These are phyloP conservation scores for Eristalinus sepulchralis DNA, from an alignment of 2,888 invertebrate genomes.

Conservation along the genomic window DNA sequence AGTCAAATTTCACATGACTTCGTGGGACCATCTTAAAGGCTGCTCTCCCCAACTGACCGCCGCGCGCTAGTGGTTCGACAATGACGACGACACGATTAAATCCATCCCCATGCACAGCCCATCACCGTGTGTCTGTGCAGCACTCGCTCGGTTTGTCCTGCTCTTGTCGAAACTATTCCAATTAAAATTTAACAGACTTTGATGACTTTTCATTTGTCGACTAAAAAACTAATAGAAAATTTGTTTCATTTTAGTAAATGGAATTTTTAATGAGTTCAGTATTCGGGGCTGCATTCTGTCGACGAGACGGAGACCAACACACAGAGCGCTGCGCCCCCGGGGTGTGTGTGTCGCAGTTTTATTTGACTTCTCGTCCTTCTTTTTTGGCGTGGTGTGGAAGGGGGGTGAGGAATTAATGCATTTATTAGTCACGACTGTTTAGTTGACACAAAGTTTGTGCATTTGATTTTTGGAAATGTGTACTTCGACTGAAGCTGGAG, in stretches of 20 bases:
- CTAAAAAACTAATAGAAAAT: constrained; percentile 28
- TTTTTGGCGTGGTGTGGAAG: too few species aligned
- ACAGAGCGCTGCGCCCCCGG: not conserved
- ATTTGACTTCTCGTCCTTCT: not conserved
- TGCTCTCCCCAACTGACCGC: not conserved
- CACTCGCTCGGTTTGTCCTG: not conserved
- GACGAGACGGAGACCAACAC: not conserved
- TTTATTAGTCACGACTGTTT: not conserved
- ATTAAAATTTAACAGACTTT: constrained; percentile 27
- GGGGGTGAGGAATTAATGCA: not conserved
- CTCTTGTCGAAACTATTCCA: constrained; percentile 18
- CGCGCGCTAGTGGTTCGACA: not conserved
- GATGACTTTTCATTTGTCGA: constrained; percentile 19
- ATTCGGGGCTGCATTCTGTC: not conserved
- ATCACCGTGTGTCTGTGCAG: not conserved
- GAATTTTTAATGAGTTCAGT: constrained; percentile 18
- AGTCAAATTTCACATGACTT: not conserved
- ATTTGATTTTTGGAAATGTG: not conserved
- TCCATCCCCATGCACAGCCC: not conserved
- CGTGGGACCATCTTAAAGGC: not conserved
- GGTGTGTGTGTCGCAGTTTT: not conserved
- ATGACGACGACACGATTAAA: not conserved
- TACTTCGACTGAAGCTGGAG: not conserved
- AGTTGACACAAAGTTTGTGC: not conserved
- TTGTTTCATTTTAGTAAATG: constrained; percentile 15